These are phyloP conservation scores for Chelonia mydas DNA, from an alignment of 2,797 vertebrate species.

Conservation along the genomic window DNA sequence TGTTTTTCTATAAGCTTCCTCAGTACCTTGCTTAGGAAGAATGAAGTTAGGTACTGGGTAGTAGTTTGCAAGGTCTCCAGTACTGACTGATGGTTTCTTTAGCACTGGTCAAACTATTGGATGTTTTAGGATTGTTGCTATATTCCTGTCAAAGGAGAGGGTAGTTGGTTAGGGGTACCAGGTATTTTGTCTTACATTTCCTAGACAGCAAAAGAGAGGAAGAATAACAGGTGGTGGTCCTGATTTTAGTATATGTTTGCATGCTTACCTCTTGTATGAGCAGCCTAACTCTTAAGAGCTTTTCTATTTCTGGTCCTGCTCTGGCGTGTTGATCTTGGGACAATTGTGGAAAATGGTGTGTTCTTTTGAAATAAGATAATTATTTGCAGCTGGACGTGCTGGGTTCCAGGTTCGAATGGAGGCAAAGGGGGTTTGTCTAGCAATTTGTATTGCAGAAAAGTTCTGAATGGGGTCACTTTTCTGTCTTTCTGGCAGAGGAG, in stretches of 20 bases:
- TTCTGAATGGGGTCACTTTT: too few relatives aligned
- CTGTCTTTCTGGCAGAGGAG: too few relatives aligned
- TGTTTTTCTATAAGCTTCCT: background rate
- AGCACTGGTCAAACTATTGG: background rate
- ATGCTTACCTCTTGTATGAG: background rate
- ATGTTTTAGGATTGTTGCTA: background rate
- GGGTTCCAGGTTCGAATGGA: background rate
- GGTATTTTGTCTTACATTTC: background rate
- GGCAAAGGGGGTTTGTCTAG: background rate
- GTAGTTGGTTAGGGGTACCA: fast-evolving
- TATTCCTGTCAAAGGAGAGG: background rate
- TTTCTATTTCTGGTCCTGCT: background rate
- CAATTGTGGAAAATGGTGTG: background rate
- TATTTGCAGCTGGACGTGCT: background rate
- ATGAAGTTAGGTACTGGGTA: background rate
- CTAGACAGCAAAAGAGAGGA: background rate
- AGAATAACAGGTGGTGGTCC: background rate
- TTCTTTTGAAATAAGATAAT: background rate
- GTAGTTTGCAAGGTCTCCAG: background rate
- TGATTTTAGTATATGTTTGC: background rate
- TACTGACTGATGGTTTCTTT: background rate
- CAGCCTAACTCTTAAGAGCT: background rate
- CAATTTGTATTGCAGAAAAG: background rate
- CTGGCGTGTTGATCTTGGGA: background rate
- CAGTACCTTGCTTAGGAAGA: background rate